These are phyloP conservation scores for Muschampia plurimacula DNA, from an alignment of 2,888 invertebrate species.

Conservation along the genomic window DNA sequence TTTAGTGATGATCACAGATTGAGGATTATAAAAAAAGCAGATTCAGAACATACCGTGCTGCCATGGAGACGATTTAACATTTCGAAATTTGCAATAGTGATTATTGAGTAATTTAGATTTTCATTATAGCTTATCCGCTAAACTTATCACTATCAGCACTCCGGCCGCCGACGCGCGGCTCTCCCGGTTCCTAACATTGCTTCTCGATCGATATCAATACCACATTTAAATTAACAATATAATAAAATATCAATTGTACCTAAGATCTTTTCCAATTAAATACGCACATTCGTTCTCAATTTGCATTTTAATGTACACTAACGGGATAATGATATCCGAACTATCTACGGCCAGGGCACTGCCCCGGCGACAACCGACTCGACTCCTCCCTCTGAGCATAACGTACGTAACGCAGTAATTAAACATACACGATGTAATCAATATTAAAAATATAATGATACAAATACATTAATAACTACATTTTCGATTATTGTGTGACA, in stretches of 20 bases:
- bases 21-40: slow-evolving; percentile 83
- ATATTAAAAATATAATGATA: slow-evolving; percentile 86
- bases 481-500: slow-evolving; percentile 85
- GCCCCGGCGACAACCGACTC: slow-evolving; percentile 48
- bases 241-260: slow-evolving; percentile 86
- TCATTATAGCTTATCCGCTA: slow-evolving; percentile 82
- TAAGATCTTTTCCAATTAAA: slow-evolving; percentile 83
- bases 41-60: slow-evolving; percentile 84
- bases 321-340: slow-evolving; percentile 56
- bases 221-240: slow-evolving; percentile 84
- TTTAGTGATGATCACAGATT: slow-evolving; percentile 85
- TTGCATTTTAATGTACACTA: slow-evolving; percentile 75
- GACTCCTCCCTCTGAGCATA: slow-evolving; percentile 58
- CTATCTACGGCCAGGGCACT: slow-evolving; percentile 61
- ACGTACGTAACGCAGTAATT: slow-evolving; percentile 66
- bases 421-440: slow-evolving; percentile 83
- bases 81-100: slow-evolving; percentile 83
- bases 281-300: slow-evolving; percentile 75
- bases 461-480: slow-evolving; percentile 84
- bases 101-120: slow-evolving; percentile 83
- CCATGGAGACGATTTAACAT: slow-evolving; percentile 79
- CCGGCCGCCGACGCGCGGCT: slow-evolving; percentile 70
- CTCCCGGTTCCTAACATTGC: slow-evolving; percentile 78
- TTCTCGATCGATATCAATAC: slow-evolving; percentile 82
- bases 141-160: slow-evolving; percentile 81